Base-by-base conservation (phyloP, 2,888 invertebrate genomes). In the Diaperis boleti region DNA sequence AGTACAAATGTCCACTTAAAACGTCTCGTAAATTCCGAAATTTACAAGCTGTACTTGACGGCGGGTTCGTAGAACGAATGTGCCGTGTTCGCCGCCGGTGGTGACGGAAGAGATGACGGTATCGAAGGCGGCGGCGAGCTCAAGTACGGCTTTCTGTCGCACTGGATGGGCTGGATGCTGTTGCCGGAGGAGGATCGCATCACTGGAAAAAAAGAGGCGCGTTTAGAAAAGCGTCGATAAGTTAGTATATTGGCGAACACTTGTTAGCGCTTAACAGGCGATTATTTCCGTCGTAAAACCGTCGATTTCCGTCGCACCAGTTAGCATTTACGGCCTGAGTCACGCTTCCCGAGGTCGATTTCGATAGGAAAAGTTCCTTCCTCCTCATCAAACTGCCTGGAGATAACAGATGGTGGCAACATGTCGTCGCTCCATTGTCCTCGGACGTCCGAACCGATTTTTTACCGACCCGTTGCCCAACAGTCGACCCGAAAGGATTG, bases 81-180 rank as follows among this genome's bases (percentile, higher is more conserved):
- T 0, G 80, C 73, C 13, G 79, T 78, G 62, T 78, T 79, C 1
- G 85, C 82, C 1, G 85, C 81, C 0, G 85, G 83, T 33, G 86
- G 81, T 7, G 84, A 82, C 0, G 87, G 83, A 52, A 85, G 69
- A 22, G 79, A 76, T 15, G 80, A 74, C 17, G 80, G 78, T 62
- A 79, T 77, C 45, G 80, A 75, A 3, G 86, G 84, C 17, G 86
- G 84, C 1, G 86, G 85, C 1, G 83, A 80, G 2, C 83, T 81
- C 33, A 85, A 76, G 74, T 84, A 85, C n/a, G 85, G 83, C 76
- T 87, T 87, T 72, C 86, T 82, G 69, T 87, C 87, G n/a, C 85
- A 84, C 7, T 85, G 84, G 59, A 84, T 73, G 3, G 83, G 72
- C 62, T 77, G 76, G 71, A 78, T 76, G 45, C 68, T 69, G 41